Evolutionary conservation across 2,888 invertebrate genomes (phyloP).

Genomic region (Epistrophe grossulariae): DNA sequence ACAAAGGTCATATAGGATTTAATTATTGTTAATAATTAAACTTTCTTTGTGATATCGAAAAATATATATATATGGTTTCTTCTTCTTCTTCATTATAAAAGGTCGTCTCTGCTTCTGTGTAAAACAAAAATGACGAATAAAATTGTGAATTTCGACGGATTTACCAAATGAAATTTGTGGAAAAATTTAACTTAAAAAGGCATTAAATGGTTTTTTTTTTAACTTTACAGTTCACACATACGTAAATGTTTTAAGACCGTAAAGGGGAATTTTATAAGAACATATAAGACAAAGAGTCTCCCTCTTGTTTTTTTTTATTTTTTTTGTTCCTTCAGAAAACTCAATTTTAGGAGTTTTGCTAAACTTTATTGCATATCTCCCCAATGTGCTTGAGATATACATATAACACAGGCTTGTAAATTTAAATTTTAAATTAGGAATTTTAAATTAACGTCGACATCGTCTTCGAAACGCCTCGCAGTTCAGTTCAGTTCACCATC

Average conservation of each 20-base stretch:
- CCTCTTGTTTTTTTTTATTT: background rate
- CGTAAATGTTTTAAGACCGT: background rate
- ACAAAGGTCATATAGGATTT: conserved; percentile 7
- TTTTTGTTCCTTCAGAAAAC: background rate
- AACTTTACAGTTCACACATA: background rate
- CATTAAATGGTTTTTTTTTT: background rate
- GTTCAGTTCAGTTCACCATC: background rate
- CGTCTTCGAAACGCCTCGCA: background rate
- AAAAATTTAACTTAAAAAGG: conserved; percentile 2
- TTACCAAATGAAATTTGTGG: background rate
- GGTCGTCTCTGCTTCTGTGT: background rate
- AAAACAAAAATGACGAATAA: no score
- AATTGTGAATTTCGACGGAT: conserved; percentile 2
- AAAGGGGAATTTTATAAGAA: background rate
- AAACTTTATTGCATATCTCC: conserved; percentile 31
- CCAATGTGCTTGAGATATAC: background rate
- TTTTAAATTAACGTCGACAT: conserved; percentile 13
- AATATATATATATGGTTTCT: background rate
- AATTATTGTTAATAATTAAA: conserved; percentile 40
- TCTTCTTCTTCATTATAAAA: background rate
- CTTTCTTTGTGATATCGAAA: background rate
- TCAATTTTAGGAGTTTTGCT: conserved; percentile 27
- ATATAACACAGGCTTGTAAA: background rate
- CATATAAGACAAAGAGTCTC: background rate
- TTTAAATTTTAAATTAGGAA: conserved; percentile 39